Conservation (phyloP, 2,797 vertebrate genomes). For the Acanthurus lineatus region DNA sequence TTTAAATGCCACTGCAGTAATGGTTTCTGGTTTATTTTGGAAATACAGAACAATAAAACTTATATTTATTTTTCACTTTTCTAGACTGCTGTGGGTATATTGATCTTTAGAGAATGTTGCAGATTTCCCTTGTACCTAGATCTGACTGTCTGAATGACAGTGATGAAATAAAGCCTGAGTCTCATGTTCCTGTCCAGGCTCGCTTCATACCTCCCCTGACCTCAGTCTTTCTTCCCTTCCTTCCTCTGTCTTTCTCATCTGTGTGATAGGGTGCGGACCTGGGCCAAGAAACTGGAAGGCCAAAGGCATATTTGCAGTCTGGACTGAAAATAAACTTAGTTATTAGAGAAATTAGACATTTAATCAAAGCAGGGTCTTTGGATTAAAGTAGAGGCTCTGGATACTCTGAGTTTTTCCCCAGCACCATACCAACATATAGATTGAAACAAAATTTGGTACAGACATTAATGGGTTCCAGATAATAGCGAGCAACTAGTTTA, state of each 20-base stretch:
- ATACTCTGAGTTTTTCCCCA: too few relatives aligned
- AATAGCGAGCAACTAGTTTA: too few relatives aligned
- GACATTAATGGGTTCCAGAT: too few relatives aligned
- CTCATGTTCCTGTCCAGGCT: conserved; percentile 61
- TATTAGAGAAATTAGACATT: too few relatives aligned
- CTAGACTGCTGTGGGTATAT: background rate
- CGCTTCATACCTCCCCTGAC: conserved; percentile 33
- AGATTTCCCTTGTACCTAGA: conserved; percentile 13
- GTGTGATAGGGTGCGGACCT: conserved; percentile 5
- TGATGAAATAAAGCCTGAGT: conserved; percentile 12
- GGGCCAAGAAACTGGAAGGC: conserved; percentile 13
- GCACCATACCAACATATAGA: too few relatives aligned
- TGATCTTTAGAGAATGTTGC: background rate
- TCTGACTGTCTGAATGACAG: conserved; percentile 1
- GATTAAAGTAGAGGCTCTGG: too few relatives aligned
- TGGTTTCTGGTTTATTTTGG: background rate
- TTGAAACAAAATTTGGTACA: too few relatives aligned
- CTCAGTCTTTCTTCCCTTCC: conserved; percentile 5
- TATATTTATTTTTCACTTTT: background rate
- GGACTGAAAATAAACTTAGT: background rate
- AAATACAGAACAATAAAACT: background rate
- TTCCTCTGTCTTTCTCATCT: conserved; percentile 15
- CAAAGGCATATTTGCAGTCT: conserved; percentile 39
- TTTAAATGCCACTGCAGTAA: too few relatives aligned
- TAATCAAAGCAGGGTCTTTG: too few relatives aligned